A percentile compares a stretch with the other conserved stretches of the same genome.
These are phyloP conservation scores for Stomorhina lunata DNA, from an alignment of 2,888 invertebrate genomes.

Conservation along the genomic window DNA sequence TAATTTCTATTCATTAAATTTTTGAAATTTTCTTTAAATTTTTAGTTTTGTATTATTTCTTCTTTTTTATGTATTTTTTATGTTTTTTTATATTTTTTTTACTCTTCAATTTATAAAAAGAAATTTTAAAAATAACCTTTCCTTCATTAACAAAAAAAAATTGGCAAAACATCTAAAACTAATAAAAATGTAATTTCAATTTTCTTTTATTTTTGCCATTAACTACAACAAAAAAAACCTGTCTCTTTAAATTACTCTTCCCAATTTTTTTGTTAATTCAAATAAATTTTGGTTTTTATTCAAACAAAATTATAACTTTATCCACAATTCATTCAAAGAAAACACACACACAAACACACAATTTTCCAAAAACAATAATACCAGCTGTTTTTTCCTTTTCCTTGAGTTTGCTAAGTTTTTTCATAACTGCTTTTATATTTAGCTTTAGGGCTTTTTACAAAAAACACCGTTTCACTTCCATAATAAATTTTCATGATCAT, in stretches of 20 bases:
- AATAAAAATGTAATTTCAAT: constrained; percentile 9
- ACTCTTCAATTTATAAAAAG: no score
- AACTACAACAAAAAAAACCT: constrained; percentile 34
- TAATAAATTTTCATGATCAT: constrained; percentile 60
- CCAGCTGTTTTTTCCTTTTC: constrained; percentile 67
- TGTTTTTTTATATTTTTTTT: no score
- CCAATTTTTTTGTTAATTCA: no score
- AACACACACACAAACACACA: constrained; percentile 31
- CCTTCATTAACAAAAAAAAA: background rate
- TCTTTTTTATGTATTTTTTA: no score
- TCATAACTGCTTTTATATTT: constrained; percentile 67
- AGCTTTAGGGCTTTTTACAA: constrained; percentile 63
- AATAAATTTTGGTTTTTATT: constrained; percentile 51
- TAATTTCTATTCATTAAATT: no score
- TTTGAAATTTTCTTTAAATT: no score
- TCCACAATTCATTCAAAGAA: constrained; percentile 65
- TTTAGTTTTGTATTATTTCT: no score
- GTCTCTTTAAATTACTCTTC: background rate
- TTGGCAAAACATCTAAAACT: background rate
- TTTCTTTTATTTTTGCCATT: no score
- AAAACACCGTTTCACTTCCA: constrained; percentile 64
- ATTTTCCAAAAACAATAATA: constrained; percentile 52
- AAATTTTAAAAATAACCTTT: no score
- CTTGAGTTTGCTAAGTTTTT: no score
- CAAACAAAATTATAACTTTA: constrained; percentile 51